Evolutionary conservation across 92 coral and sea anemone species (phyloP).

Genomic region (Parazoanthus darwini): DNA sequence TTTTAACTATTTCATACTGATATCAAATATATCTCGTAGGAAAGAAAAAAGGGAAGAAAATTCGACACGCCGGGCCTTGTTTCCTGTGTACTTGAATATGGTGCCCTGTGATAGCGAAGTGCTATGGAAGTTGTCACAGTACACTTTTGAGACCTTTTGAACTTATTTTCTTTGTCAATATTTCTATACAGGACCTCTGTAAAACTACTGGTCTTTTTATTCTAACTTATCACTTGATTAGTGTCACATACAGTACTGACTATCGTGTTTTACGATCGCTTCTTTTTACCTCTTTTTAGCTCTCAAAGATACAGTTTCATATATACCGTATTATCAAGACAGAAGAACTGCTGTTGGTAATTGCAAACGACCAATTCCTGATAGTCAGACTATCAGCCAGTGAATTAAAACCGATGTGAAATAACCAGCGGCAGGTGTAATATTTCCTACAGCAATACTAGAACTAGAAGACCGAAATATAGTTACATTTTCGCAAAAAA

Average conservation of each 20-base stretch:
- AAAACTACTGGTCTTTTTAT: background rate
- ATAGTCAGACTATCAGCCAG: background rate
- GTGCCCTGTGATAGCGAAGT: slow-evolving; percentile 33
- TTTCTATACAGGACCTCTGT: background rate
- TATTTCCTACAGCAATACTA: background rate
- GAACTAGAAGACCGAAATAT: background rate
- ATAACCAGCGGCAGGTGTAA: background rate
- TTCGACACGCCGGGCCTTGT: slow-evolving; percentile 12
- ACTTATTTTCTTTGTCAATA: slow-evolving; percentile 6
- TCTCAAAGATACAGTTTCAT: background rate
- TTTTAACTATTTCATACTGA: slow-evolving; percentile 26
- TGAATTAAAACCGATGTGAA: background rate
- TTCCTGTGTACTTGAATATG: slow-evolving; percentile 38
- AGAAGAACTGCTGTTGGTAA: background rate
- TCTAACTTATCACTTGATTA: too few relatives aligned
- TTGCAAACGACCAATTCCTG: background rate
- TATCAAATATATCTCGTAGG: slow-evolving; percentile 26
- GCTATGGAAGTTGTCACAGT: background rate
- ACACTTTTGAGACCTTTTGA: slow-evolving; percentile 22
- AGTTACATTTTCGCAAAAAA: background rate
- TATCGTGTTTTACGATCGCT: background rate
- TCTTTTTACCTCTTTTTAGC: background rate
- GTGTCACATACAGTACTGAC: background rate
- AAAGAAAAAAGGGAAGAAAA: slow-evolving; percentile 14
- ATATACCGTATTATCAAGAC: too few relatives aligned